Percentiles rank a stretch among this genome's conserved stretches.
These are phyloP conservation scores for Entomobrya proxima DNA, from an alignment of 2,888 invertebrate genomes.

Conservation along the genomic window DNA sequence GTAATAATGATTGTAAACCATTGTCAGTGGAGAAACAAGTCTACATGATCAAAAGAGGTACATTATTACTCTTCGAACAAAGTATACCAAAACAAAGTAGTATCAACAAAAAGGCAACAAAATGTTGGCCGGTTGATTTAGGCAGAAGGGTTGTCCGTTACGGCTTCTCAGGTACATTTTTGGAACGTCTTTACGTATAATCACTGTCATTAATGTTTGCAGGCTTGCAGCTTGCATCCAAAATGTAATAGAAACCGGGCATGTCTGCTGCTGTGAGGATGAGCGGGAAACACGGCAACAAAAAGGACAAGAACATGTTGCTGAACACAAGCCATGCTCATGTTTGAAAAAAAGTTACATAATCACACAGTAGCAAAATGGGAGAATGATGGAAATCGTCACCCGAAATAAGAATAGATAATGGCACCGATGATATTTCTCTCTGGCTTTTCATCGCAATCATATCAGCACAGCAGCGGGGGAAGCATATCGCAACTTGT, in stretches of 20 bases:
- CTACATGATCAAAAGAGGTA: not conserved
- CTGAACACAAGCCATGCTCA: not conserved
- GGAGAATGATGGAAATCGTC: constrained; percentile 49
- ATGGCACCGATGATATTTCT: not conserved
- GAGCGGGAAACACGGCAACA: constrained; percentile 34
- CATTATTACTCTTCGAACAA: not conserved
- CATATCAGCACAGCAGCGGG: too few relatives aligned
- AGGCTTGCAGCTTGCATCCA: too few relatives aligned
- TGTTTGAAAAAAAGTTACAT: not conserved
- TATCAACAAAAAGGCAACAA: constrained; percentile 43
- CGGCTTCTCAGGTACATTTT: constrained; percentile 16
- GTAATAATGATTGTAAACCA: not conserved
- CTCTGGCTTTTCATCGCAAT: too few relatives aligned
- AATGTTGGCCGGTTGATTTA: constrained; percentile 12
- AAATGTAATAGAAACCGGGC: not conserved
- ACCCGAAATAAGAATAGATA: not conserved
- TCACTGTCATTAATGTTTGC: constrained; percentile 16
- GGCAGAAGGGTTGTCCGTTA: constrained; percentile 2
- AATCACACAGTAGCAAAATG: constrained; percentile 33
- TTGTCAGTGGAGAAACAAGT: constrained; percentile 7
- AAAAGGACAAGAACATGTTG: constrained; percentile 18
- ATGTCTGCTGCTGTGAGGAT: too few relatives aligned
- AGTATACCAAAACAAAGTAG: constrained; percentile 15
- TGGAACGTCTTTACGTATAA: constrained; percentile 12
- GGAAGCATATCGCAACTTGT: not conserved